Evolutionary conservation across 1,140 invertebrate species (phyloP).

Genomic region (Megalopta genalis): DNA sequence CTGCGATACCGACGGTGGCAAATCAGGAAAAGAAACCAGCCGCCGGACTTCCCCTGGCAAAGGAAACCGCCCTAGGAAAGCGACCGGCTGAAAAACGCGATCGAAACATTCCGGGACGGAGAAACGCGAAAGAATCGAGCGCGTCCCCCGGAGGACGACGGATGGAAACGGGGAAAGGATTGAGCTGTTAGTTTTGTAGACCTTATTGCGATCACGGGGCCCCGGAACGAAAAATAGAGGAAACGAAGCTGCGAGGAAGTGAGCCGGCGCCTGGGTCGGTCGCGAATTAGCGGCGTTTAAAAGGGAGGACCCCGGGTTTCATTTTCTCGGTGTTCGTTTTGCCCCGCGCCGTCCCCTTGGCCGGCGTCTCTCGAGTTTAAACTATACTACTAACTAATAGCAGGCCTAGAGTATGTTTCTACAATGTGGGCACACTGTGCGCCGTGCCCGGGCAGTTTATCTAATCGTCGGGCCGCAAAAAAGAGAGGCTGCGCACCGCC

Average conservation of each 20-base stretch:
- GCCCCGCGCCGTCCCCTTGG: conserved; percentile 17
- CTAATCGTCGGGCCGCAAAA: conserved; percentile 78
- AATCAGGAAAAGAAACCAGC: conserved; percentile 21
- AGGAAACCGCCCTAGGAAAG: not conserved
- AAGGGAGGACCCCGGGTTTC: conserved; percentile 56
- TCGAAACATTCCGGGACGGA: not conserved
- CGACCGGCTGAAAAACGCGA: not conserved
- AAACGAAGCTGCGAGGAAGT: conserved; percentile 1
- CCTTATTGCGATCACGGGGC: not conserved
- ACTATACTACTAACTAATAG: conserved; percentile 79
- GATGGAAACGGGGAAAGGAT: not conserved
- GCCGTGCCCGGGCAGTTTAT: conserved; percentile 73
- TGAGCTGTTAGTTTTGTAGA: not conserved
- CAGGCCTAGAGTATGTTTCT: conserved; percentile 74
- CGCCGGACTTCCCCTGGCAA: not conserved
- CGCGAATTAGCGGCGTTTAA: conserved; percentile 74
- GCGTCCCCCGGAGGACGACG: not conserved
- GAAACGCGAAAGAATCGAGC: not conserved
- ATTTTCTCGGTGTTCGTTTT: conserved; percentile 15
- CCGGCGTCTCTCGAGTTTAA: conserved; percentile 64
- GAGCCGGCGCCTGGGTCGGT: conserved; percentile 64
- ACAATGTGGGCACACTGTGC: conserved; percentile 71
- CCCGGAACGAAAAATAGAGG: not conserved
- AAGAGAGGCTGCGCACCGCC: conserved; percentile 75
- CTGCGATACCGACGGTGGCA: conserved; percentile 44